Conservation (phyloP, 2,888 invertebrate species). For the Eledona agricola region DNA sequence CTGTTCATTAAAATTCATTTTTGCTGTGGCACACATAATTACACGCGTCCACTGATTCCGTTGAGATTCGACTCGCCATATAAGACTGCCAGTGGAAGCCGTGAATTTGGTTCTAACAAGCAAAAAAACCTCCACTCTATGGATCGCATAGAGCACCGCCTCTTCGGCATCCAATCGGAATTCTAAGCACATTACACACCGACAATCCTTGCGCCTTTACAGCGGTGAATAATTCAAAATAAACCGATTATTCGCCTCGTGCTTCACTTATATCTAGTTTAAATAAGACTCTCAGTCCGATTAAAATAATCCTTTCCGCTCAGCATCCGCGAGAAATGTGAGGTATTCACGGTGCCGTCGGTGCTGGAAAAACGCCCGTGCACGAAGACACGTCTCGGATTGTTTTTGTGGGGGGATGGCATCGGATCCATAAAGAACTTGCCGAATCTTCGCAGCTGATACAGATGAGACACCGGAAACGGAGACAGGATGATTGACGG, state of each 20-base stretch:
- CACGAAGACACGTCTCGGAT: constrained; percentile 1
- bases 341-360: constrained; percentile 41
- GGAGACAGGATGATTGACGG: constrained; percentile 48
- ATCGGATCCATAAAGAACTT: constrained; percentile 22
- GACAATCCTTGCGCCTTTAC: constrained; percentile 1
- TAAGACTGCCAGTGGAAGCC: too few relatives aligned
- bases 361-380: constrained; percentile 1
- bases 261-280: constrained; percentile 33
- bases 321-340: constrained; percentile 42
- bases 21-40: too few relatives aligned
- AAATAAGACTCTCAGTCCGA: constrained; percentile 14
- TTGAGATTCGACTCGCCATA: too few relatives aligned
- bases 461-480: constrained; percentile 46
- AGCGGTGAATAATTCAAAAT: constrained; percentile 37
- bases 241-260: constrained; percentile 47
- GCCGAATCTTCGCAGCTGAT: constrained; percentile 39
- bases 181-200: constrained; percentile 12
- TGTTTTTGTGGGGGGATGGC: constrained; percentile 16
- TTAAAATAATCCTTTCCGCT: constrained; percentile 35
- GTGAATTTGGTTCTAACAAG: too few relatives aligned
- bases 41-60: too few relatives aligned
- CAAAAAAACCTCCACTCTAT: too few relatives aligned
- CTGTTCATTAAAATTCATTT: too few relatives aligned
- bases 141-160: not conserved
- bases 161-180: constrained; percentile 6